Percentiles rank a stretch among this genome's conserved stretches.
Evolutionary conservation across 1,140 invertebrate species (phyloP).

Genomic region (Papilio polytes): DNA sequence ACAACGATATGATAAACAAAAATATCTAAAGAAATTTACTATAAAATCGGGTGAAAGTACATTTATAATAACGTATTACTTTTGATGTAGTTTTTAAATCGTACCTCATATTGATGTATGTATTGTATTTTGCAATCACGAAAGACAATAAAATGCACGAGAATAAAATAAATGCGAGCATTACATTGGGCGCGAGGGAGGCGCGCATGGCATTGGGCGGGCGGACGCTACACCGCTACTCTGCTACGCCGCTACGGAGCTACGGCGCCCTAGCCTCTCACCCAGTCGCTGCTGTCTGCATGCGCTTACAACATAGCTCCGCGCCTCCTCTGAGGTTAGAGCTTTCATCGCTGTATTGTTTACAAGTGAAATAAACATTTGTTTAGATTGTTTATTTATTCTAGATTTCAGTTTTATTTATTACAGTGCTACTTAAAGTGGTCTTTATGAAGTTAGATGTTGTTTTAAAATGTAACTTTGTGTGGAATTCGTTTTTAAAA

Average conservation of each 20-base stretch:
- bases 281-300: neutral
- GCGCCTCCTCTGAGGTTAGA: neutral
- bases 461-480: neutral
- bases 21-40: too few species aligned
- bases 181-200: neutral
- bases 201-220: conserved; percentile 1
- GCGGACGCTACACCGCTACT: neutral
- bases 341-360: neutral
- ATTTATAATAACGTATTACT: too few species aligned
- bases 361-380: neutral
- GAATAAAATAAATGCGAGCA: neutral
- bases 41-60: too few species aligned
- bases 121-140: too few species aligned
- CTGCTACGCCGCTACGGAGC: neutral
- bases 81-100: too few species aligned
- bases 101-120: too few species aligned
- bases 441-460: neutral
- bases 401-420: neutral
- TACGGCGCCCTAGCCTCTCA: neutral
- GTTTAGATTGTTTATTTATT: neutral
- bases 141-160: neutral
- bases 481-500: neutral
- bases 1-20: too few species aligned
- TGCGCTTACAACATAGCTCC: conserved; percentile 5
- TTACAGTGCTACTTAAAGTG: neutral